These are phyloP conservation scores for Falco punctatus DNA, from an alignment of 2,113 vertebrate genomes.

Conservation along the genomic window DNA sequence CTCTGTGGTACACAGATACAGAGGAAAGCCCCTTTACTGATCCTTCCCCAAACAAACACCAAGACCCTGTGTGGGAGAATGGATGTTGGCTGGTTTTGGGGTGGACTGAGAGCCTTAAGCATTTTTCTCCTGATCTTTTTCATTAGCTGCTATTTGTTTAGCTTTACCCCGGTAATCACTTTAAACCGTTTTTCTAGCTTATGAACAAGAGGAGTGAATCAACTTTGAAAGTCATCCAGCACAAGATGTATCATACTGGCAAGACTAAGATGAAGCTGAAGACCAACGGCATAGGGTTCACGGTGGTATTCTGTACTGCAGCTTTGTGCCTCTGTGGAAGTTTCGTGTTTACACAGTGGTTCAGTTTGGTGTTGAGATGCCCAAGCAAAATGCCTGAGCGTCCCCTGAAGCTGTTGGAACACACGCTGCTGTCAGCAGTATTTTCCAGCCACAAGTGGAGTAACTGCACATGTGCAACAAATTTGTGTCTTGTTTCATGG, in stretches of 20 bases:
- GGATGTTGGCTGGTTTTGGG: background rate
- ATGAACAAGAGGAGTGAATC: background rate
- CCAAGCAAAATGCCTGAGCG: background rate
- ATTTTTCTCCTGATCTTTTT: constrained; percentile 36
- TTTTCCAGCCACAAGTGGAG: background rate
- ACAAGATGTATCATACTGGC: background rate
- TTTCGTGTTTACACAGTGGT: background rate
- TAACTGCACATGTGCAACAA: background rate
- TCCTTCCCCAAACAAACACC: constrained; percentile 27
- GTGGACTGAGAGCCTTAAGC: constrained; percentile 4
- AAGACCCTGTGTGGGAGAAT: background rate
- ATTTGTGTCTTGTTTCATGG: background rate
- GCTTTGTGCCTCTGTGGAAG: background rate
- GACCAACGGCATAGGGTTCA: background rate
- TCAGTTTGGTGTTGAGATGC: background rate
- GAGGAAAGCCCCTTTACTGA: constrained; percentile 20
- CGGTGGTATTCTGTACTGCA: background rate
- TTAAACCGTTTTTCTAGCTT: constrained; percentile 17
- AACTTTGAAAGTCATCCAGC: constrained; percentile 49
- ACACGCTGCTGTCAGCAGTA: background rate
- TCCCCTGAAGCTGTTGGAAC: background rate
- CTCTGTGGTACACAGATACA: background rate
- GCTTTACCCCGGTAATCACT: constrained; percentile 39
- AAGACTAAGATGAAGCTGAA: background rate
- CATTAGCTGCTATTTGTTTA: constrained; percentile 55